Percentiles rank a stretch among this genome's conserved stretches.
Evolutionary conservation across 2,888 invertebrate genomes (phyloP).

Genomic region (Nowickia ferox): DNA sequence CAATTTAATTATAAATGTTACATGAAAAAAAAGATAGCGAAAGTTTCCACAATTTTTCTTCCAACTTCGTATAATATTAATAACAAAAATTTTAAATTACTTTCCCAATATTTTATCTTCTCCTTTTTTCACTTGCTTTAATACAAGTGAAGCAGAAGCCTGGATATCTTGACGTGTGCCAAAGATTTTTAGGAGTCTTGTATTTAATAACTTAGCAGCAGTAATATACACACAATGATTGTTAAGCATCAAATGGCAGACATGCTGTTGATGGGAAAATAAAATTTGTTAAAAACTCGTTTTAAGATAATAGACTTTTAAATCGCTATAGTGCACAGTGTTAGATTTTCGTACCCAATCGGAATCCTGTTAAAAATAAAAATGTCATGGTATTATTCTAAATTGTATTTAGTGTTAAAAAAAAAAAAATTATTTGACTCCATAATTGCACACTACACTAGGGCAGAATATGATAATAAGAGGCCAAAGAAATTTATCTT

Average conservation of each 20-base stretch:
- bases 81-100: slow-evolving; percentile 14
- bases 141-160: neutral
- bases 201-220: slow-evolving; percentile 1
- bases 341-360: neutral
- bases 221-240: neutral
- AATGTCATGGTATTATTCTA: no score
- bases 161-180: neutral
- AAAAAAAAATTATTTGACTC: neutral
- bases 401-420: neutral
- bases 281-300: neutral
- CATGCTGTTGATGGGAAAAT: neutral
- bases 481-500: no score
- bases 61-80: no score
- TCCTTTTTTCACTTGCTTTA: neutral
- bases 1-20: no score
- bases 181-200: neutral
- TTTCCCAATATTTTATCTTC: neutral
- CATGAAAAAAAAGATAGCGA: no score
- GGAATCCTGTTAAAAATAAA: no score
- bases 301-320: slow-evolving; percentile 1
- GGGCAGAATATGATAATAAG: no score
- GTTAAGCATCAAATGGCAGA: neutral
- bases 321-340: neutral
- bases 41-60: no score
- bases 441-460: neutral